Base-by-base conservation (phyloP, 2,888 invertebrate genomes). In the Horisme vitalbata region DNA sequence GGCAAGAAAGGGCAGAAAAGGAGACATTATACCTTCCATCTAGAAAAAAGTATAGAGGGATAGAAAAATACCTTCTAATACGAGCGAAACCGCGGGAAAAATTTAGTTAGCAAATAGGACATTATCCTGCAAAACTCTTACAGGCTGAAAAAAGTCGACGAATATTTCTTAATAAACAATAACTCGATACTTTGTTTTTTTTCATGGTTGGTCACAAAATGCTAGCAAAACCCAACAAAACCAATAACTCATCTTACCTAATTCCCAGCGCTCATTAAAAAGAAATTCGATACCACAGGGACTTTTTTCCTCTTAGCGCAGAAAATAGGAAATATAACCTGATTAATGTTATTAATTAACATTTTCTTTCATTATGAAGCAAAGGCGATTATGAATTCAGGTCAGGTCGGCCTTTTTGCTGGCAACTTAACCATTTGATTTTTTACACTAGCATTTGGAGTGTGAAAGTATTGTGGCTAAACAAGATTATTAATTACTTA, bases 371-470 rank as follows among this genome's bases (percentile, higher is more conserved):
- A 36, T 18, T 18, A 39, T 20, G 24, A 32, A 23, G 28, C 26
- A 37, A 21, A n/a, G 15, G 21, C 10, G 5, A 28, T 43, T 48
- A 33, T 24, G 10, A 34, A 48, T 48, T 43, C 37, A 43, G 47
- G 37, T 48, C 37, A 30, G 4, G 24, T 1, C 28, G 33, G 23
- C 24, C 43, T 41, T 10, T 32, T 15, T 41, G 31, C 46, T 35
- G 23, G 9, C 23, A 15, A 31, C 28, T n/a, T 14, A 11, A 12
- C 9, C 20, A 24, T 35, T 46, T 23, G 3, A 10, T 26, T 35
- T 45, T 18, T 23, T 30, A 30, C n/a, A 26, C 4, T 11, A 11
- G 2, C 5, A 12, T 21, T 7, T 27, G 14, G 23, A n/a, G 15
- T 10, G n/a, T 9, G 10, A 45, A 33, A 45, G 27, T 32, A 27